These are phyloP conservation scores for Falcaria lacertinaria DNA, from an alignment of 2,888 invertebrate species.

Conservation along the genomic window DNA sequence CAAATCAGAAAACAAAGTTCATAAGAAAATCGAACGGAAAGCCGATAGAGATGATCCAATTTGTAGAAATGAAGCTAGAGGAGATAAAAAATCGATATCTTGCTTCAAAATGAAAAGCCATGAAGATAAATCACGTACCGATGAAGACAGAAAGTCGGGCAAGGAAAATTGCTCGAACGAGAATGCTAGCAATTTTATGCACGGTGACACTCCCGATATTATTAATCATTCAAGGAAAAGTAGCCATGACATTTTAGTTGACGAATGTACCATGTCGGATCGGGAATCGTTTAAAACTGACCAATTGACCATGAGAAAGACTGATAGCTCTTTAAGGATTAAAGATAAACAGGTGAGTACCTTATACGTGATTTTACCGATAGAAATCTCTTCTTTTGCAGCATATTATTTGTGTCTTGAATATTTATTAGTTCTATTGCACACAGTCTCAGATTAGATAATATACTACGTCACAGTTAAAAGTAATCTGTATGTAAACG, in stretches of 20 bases:
- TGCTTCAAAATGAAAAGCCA: conserved; percentile 74
- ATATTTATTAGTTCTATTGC: too few species aligned
- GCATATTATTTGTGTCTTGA: too few species aligned
- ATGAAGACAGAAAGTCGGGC: conserved; percentile 57
- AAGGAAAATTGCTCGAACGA: conserved; percentile 69
- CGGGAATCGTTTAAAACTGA: conserved; percentile 41
- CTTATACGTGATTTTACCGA: not conserved
- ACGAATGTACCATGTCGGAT: conserved; percentile 58
- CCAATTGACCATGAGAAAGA: conserved; percentile 54
- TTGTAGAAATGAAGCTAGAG: conserved; percentile 56
- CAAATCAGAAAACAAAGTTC: conserved; percentile 46
- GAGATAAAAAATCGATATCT: conserved; percentile 67
- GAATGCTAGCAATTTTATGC: conserved; percentile 64
- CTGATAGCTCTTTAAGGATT: conserved; percentile 55
- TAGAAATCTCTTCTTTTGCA: not conserved
- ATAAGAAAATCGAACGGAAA: conserved; percentile 41
- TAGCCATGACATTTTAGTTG: conserved; percentile 52
- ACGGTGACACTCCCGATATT: conserved; percentile 56
- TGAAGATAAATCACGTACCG: conserved; percentile 60
- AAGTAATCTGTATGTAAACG: too few species aligned
- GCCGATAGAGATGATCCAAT: conserved; percentile 54
- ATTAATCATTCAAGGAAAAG: conserved; percentile 62
- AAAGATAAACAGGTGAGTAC: conserved; percentile 55
- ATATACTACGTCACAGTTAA: too few species aligned
- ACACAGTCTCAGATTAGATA: too few species aligned